Conservation (phyloP, 2,888 invertebrate genomes). For the Perdita meconis region DNA sequence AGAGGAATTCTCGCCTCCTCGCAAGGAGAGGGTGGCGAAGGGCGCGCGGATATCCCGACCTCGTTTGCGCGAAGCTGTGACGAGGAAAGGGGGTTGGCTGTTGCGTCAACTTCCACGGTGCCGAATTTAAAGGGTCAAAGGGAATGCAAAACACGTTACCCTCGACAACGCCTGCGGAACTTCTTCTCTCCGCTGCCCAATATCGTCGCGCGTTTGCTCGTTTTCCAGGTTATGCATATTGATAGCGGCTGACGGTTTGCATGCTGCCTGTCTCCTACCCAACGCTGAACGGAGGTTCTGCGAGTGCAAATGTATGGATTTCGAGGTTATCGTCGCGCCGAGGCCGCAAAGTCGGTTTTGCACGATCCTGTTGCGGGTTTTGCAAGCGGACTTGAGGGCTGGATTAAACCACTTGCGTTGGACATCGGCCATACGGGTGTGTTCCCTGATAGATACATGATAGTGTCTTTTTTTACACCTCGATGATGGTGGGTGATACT, state of each 20-base stretch:
- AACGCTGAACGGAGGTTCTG: conserved; percentile 19
- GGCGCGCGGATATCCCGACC: conserved; percentile 35
- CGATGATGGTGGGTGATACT: too few species aligned
- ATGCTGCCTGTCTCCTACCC: neutral
- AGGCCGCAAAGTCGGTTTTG: neutral
- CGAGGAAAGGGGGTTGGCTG: conserved; percentile 11
- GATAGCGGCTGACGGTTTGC: conserved; percentile 47
- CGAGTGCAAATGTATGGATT: conserved; percentile 15
- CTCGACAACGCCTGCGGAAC: conserved; percentile 24
- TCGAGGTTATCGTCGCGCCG: neutral
- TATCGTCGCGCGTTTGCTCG: conserved; percentile 39
- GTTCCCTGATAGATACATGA: too few species aligned
- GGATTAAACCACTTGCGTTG: too few species aligned
- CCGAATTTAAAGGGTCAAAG: conserved; percentile 81
- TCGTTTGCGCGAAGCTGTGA: conserved; percentile 27
- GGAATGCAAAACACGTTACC: conserved; percentile 76
- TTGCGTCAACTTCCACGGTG: conserved; percentile 46
- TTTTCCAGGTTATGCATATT: conserved; percentile 54
- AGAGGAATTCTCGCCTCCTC: conserved; percentile 29
- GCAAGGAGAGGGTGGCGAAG: conserved; percentile 15
- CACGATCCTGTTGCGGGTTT: too few species aligned
- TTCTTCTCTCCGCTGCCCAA: neutral
- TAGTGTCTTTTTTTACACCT: too few species aligned
- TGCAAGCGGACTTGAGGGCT: too few species aligned
- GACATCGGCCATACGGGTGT: too few species aligned